A percentile compares a stretch with the other conserved stretches of the same genome.
Conservation (phyloP, 2,797 vertebrate genomes). For the Lepidocolaptes lacrymiger region DNA sequence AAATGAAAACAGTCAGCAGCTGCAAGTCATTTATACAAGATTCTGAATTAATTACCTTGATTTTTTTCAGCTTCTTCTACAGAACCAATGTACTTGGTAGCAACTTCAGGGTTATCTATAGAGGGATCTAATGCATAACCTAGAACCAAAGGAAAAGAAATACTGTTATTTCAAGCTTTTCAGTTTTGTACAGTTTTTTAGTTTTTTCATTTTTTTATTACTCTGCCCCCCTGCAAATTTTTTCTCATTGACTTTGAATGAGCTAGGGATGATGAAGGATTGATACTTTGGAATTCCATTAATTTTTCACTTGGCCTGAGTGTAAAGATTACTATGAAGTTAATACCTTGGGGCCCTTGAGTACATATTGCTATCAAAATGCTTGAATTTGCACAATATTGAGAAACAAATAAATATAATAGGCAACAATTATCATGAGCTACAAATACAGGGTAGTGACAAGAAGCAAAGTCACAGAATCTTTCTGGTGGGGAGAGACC, state of each 20-base stretch:
- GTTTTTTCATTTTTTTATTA: not conserved
- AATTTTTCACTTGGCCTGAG: not conserved
- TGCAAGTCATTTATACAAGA: not conserved
- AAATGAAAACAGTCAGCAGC: not conserved
- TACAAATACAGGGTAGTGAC: not conserved
- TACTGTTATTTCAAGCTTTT: not conserved
- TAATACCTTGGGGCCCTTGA: not conserved
- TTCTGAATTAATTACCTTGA: slow-evolving; percentile 84
- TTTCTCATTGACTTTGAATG: not conserved
- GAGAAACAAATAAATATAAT: not conserved
- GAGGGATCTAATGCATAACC: slow-evolving; percentile 98
- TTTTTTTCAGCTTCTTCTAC: slow-evolving; percentile 98
- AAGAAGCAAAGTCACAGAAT: not conserved
- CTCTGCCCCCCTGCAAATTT: not conserved
- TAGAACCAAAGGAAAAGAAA: slow-evolving; percentile 60
- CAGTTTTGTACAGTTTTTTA: not conserved
- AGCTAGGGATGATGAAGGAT: not conserved
- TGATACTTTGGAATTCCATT: not conserved
- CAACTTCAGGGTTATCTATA: slow-evolving; percentile 86
- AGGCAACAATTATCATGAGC: not conserved
- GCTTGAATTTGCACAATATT: not conserved
- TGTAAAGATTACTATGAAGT: not conserved
- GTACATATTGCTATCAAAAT: not conserved
- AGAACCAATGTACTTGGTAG: slow-evolving; percentile 90
- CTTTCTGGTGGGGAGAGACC: not conserved